Evolutionary conservation across 2,888 invertebrate species (phyloP).

Genomic region (Stenotaenia linearis): DNA sequence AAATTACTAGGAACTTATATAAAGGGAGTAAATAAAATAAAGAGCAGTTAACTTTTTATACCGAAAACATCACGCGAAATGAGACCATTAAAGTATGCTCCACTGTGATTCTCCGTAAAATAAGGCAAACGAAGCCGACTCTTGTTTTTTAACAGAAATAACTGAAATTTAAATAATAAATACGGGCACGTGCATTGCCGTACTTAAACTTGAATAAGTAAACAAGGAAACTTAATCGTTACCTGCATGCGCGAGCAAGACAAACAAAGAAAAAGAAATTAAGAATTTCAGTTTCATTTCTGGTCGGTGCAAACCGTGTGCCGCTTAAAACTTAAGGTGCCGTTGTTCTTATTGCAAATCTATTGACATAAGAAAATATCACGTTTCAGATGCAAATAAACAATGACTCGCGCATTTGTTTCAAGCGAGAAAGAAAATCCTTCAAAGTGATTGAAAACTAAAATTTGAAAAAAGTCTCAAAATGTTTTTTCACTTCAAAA

Average conservation of each 20-base stretch:
- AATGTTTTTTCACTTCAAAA: neutral
- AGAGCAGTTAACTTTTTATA: neutral
- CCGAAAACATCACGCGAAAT: neutral
- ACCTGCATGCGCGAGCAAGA: too few species aligned
- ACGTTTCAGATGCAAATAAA: neutral
- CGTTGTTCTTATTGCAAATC: neutral
- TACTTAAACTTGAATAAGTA: too few species aligned
- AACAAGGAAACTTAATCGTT: too few species aligned
- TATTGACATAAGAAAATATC: neutral
- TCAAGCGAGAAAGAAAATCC: neutral
- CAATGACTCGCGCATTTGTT: too few species aligned
- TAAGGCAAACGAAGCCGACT: neutral
- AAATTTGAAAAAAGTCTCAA: neutral
- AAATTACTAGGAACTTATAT: constrained; percentile 6
- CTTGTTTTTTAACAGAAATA: neutral
- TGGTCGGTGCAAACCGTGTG: too few species aligned
- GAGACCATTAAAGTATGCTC: neutral
- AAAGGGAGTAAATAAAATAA: neutral
- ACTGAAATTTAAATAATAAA: too few species aligned
- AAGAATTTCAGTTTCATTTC: too few species aligned
- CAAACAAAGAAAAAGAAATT: too few species aligned
- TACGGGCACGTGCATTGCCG: too few species aligned
- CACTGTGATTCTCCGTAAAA: neutral
- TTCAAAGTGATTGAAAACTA: neutral
- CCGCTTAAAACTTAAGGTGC: neutral